Evolutionary conservation across 1,140 invertebrate genomes (phyloP).

Genomic region (Leptestheria dahalacensis): DNA sequence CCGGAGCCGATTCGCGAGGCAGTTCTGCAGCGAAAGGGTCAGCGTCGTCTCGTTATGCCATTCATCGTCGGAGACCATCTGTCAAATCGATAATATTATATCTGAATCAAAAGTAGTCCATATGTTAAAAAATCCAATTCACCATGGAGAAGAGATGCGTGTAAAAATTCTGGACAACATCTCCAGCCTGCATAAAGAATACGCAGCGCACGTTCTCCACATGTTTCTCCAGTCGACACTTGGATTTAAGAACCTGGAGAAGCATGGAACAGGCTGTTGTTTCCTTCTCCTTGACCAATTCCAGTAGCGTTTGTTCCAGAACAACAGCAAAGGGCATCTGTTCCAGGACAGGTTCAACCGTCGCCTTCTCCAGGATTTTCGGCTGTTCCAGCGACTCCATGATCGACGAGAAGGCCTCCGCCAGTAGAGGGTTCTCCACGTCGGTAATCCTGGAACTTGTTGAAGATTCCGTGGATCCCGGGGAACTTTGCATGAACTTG

Average conservation of each 20-base stretch:
- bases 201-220: conserved; percentile 35
- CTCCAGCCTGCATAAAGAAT: conserved; percentile 44
- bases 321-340: not conserved
- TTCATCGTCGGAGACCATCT: conserved; percentile 33
- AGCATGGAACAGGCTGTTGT: not conserved
- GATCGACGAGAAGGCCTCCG: not conserved
- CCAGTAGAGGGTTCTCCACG: not conserved
- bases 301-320: not conserved
- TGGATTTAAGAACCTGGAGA: conserved; percentile 19
- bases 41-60: conserved; percentile 31
- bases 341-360: not conserved
- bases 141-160: conserved; percentile 40
- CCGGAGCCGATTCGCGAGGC: conserved; percentile 34
- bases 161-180: conserved; percentile 44
- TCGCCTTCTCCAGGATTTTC: not conserved
- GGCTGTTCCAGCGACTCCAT: not conserved
- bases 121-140: conserved; percentile 21
- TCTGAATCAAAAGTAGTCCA: conserved; percentile 20
- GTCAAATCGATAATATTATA: conserved; percentile 15
- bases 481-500: not conserved
- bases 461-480: no score
- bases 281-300: not conserved
- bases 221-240: conserved; percentile 34
- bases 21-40: conserved; percentile 35
- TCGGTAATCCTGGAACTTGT: no score